Evolutionary conservation across 2,888 invertebrate genomes (phyloP), one percentile per base, ranked within the genome.

Genomic region (Vanessa cardui): DNA sequence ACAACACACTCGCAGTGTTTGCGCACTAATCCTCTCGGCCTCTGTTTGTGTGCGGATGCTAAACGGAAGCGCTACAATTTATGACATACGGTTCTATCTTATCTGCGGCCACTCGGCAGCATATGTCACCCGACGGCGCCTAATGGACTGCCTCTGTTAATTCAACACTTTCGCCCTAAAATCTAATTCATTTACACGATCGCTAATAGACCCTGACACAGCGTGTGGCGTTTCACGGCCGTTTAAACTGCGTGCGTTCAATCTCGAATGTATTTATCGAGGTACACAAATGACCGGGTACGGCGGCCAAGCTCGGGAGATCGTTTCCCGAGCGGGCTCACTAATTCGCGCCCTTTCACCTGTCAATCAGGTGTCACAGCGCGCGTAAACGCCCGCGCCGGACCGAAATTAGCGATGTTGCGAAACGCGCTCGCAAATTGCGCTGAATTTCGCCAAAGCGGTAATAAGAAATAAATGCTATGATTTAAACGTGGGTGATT

Each of bases 11-110:
- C 72, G 70, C 75, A 73, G 73, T 91, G 87, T 92, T 91, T 92
- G 88, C 82, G 69, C 74, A 69, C 80, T 91, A 90, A 92, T 90
- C 89, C 89, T 80, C 78, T 78, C 85, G 80, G 86, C 85, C 86
- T 84, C 79, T 78, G 78, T 85, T 80, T 89, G 89, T 87, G 83
- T 77, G 82, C 84, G 81, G 82, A 89, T 85, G 86, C 86, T 87
- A 87, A 90, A 92, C 92, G 89, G 92, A 92, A 91, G 92, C 89
- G 81, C 80, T 83, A 74, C 82, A 80, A 84, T 86, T 85, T 86
- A 88, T 88, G 90, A 92, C 92, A 92, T 90, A 90, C 87, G 90
- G 90, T 82, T 89, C 86, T 92, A 92, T 92, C 92, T 92, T 92
- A 92, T 92, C 92, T 86, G 75, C 84, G 84, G 75, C 86, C 89